A percentile compares a stretch with the other conserved stretches of the same genome.
phyloP scores from a whole-genome alignment of 1,140 invertebrate genomes.

The Neuroterus valhalla region DNA sequence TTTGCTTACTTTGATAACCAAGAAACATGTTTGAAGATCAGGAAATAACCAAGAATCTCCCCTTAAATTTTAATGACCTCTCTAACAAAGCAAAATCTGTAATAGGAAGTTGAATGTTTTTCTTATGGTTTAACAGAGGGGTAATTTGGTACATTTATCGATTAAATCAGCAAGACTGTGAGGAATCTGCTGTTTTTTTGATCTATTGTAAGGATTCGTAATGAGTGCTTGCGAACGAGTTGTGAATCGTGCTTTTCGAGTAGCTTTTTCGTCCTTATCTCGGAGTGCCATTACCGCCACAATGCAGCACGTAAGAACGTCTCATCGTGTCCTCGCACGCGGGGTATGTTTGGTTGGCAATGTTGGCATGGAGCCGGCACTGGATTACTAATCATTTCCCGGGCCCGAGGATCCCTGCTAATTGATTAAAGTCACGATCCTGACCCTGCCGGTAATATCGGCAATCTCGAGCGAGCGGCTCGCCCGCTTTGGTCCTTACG shows the following conservation, averaged over 20 bases:
- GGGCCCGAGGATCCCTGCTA: constrained; percentile 68
- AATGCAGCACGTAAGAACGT: constrained; percentile 20
- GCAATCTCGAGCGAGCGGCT: constrained; percentile 49
- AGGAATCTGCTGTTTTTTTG: constrained; percentile 5
- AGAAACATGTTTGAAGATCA: no score
- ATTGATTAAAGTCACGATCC: constrained; percentile 67
- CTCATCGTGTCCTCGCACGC: constrained; percentile 27
- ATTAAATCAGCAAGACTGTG: neutral
- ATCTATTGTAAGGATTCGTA: constrained; percentile 1
- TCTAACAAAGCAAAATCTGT: no score
- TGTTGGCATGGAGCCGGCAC: neutral
- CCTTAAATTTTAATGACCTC: no score
- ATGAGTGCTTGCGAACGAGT: constrained; percentile 1
- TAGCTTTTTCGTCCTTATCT: constrained; percentile 10
- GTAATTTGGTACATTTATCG: no score
- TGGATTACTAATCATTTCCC: constrained; percentile 58
- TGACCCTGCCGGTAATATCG: constrained; percentile 64
- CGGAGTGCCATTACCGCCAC: constrained; percentile 11
- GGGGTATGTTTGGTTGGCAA: constrained; percentile 1
- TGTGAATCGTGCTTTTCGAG: constrained; percentile 20
- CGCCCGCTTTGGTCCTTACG: constrained; percentile 41
- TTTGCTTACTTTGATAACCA: no score
- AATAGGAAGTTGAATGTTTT: no score
- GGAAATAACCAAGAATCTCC: no score
- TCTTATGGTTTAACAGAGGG: no score